Percentiles rank a stretch among this genome's conserved stretches.
Conservation (phyloP, 2,888 invertebrate species). For the Drosophila atripex region DNA sequence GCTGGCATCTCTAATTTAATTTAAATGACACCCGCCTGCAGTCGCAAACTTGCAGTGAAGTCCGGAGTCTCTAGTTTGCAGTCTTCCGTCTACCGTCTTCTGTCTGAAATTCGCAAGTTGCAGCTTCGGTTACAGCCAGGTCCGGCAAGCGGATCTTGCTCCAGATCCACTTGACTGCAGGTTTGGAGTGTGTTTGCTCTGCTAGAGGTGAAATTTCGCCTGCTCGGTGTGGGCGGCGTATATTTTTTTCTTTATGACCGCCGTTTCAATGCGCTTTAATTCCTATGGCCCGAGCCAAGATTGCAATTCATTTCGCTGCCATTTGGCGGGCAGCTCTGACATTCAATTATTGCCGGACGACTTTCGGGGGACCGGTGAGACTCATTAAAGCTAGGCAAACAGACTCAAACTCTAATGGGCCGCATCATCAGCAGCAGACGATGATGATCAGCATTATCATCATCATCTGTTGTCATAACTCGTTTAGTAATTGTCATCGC, state of each 20-base stretch:
- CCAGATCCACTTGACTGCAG: conserved; percentile 57
- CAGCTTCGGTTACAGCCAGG: conserved; percentile 32
- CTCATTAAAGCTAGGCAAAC: conserved; percentile 44
- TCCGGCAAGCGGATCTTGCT: conserved; percentile 65
- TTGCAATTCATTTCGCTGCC: conserved; percentile 54
- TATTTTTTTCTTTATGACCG: conserved; percentile 52
- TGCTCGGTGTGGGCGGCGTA: conserved; percentile 57
- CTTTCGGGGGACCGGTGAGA: conserved; percentile 12
- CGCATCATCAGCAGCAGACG: conserved; percentile 16
- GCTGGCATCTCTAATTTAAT: conserved; percentile 76
- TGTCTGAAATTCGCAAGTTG: conserved; percentile 24
- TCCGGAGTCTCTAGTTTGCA: conserved; percentile 28
- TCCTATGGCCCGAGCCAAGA: conserved; percentile 28
- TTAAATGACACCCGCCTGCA: conserved; percentile 76
- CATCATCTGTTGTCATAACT: conserved; percentile 48
- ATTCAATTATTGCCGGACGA: conserved; percentile 23
- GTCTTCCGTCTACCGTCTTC: conserved; percentile 60
- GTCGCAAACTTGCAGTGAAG: not conserved
- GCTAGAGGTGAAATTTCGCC: conserved; percentile 69
- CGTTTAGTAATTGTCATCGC: conserved; percentile 37
- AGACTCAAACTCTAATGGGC: conserved; percentile 25
- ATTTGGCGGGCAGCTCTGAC: conserved; percentile 32
- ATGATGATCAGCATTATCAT: conserved; percentile 29
- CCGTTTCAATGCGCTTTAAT: conserved; percentile 44
- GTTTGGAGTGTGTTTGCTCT: conserved; percentile 55